Conservation (phyloP, 2,888 invertebrate genomes). For the Cistogaster globosa region DNA sequence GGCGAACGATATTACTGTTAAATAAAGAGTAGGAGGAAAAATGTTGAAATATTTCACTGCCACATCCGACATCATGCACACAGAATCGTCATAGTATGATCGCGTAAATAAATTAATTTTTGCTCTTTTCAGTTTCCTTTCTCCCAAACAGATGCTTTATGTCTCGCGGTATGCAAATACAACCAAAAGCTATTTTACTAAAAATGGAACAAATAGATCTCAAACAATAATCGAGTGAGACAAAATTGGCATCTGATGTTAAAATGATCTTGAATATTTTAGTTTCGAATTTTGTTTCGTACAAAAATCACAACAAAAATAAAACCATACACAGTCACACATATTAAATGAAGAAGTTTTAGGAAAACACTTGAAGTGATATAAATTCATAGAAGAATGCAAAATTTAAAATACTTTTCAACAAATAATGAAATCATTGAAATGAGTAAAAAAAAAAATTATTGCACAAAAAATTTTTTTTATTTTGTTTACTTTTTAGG, state of each 20-base stretch:
- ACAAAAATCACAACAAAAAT: constrained; percentile 4
- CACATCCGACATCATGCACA: constrained; percentile 38
- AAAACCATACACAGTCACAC: background rate
- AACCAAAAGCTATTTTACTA: constrained; percentile 34
- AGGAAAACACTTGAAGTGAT: background rate
- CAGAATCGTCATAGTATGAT: constrained; percentile 35
- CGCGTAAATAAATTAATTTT: background rate
- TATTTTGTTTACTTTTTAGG: too few species aligned
- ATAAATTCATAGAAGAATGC: background rate
- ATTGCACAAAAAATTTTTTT: too few species aligned
- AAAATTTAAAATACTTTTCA: background rate
- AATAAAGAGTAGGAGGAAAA: constrained; percentile 35
- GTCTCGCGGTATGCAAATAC: constrained; percentile 6
- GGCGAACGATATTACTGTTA: constrained; percentile 44
- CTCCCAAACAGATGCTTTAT: constrained; percentile 37
- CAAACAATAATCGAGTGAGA: constrained; percentile 17
- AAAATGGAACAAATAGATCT: constrained; percentile 4
- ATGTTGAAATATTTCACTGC: constrained; percentile 40
- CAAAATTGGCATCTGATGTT: constrained; percentile 53
- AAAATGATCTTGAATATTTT: constrained; percentile 66
- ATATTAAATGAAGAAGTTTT: background rate
- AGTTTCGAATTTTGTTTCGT: constrained; percentile 20
- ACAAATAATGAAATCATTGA: too few species aligned
- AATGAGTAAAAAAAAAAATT: too few species aligned
- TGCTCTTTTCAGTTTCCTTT: constrained; percentile 1